Conservation (phyloP, 2,888 invertebrate species). For the Rhodophaea formosa region DNA sequence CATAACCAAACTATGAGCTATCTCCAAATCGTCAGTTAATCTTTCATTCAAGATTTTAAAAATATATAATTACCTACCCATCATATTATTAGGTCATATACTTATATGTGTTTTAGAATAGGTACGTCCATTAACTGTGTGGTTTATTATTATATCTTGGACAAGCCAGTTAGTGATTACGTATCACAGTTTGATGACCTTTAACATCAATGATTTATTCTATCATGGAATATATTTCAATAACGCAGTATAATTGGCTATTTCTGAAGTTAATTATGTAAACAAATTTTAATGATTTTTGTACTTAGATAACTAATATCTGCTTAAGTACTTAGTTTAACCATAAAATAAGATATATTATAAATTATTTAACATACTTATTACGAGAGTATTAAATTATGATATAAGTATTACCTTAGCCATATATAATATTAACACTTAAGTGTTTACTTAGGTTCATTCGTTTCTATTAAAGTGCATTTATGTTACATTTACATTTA, state of each 20-base stretch:
- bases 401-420: background rate
- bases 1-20: too few species aligned
- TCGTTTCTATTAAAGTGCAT: too few species aligned
- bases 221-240: conserved; percentile 9
- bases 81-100: too few species aligned
- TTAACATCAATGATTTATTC: background rate
- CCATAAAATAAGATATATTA: background rate
- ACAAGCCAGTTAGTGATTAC: conserved; percentile 1
- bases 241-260: conserved; percentile 6
- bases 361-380: background rate
- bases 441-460: too few species aligned
- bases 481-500: too few species aligned
- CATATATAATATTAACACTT: too few species aligned
- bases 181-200: background rate
- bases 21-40: too few species aligned
- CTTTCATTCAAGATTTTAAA: too few species aligned
- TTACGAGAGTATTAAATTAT: background rate
- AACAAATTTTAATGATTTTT: background rate
- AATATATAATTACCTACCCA: too few species aligned
- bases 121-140: background rate
- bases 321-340: background rate
- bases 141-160: background rate
- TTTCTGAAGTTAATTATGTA: conserved; percentile 12
- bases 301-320: background rate
- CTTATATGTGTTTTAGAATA: too few species aligned